Conservation (phyloP, 2,888 invertebrate species). For the Chalcosyrphus nemorum region DNA sequence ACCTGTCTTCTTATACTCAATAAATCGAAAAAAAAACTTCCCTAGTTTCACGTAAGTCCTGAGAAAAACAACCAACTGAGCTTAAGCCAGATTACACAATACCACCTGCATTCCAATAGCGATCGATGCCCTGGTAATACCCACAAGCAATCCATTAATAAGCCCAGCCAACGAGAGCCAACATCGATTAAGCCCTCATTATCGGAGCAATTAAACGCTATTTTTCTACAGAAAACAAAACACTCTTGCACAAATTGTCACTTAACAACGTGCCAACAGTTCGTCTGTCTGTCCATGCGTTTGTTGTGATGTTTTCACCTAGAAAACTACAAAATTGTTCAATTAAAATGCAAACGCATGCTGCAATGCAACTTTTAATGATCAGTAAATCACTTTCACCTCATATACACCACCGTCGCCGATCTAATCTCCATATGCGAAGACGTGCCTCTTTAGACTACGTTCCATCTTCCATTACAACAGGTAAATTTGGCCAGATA, state of each 20-base stretch:
- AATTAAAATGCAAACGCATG: conserved; percentile 65
- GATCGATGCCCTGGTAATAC: conserved; percentile 26
- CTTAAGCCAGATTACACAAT: not conserved
- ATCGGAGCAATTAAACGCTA: conserved; percentile 36
- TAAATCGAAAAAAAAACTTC: too few relatives aligned
- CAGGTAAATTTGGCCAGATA: conserved; percentile 40
- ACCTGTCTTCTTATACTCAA: too few relatives aligned
- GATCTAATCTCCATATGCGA: conserved; percentile 53
- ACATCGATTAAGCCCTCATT: conserved; percentile 41
- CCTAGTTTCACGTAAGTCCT: too few relatives aligned
- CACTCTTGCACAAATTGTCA: not conserved
- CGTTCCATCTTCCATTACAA: conserved; percentile 23
- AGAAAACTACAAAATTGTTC: conserved; percentile 43
- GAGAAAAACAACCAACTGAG: not conserved
- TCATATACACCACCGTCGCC: conserved; percentile 18
- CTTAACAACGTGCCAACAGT: conserved; percentile 11
- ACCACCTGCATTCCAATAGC: conserved; percentile 1
- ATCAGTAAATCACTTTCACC: conserved; percentile 70
- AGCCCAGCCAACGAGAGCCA: not conserved
- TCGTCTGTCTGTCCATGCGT: not conserved
- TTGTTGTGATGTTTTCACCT: conserved; percentile 28
- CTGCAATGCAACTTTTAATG: conserved; percentile 47
- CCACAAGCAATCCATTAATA: not conserved
- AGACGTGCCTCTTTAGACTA: not conserved
- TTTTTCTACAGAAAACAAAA: not conserved